A percentile compares a stretch with the other conserved stretches of the same genome.
phyloP scores from a whole-genome alignment of 1,140 invertebrate species.

The Battus philenor region DNA sequence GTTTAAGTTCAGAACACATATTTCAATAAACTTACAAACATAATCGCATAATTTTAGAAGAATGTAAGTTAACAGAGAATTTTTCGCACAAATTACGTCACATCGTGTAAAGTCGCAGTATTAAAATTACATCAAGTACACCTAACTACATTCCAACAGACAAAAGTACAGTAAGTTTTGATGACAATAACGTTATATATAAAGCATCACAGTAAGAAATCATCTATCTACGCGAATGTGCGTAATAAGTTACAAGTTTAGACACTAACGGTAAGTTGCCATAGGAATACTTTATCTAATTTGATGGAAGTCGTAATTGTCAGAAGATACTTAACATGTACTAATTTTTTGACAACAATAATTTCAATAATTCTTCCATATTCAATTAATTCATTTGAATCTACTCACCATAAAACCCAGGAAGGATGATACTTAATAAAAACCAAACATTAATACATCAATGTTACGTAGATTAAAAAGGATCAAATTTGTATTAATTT shows the following conservation, averaged over 20 bases:
- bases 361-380: constrained; percentile 12
- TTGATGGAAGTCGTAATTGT: constrained; percentile 2
- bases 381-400: constrained; percentile 20
- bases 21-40: no score
- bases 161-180: constrained; percentile 30
- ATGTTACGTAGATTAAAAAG: constrained; percentile 1
- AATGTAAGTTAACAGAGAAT: neutral
- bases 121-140: constrained; percentile 8
- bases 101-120: neutral
- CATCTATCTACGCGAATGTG: constrained; percentile 70
- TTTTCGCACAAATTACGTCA: neutral
- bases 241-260: constrained; percentile 51
- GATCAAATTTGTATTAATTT: constrained; percentile 5
- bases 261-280: constrained; percentile 33
- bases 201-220: constrained; percentile 70
- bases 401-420: constrained; percentile 34
- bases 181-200: constrained; percentile 48
- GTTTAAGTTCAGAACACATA: no score
- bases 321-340: constrained; percentile 9
- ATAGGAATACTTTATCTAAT: constrained; percentile 13
- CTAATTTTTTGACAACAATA: constrained; percentile 4
- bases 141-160: constrained; percentile 9
- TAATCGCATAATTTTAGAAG: no score
- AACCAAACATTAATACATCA: neutral
- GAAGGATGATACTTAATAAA: constrained; percentile 13